These are phyloP conservation scores for Enteromius unitaeniatus DNA, from an alignment of 2,797 vertebrate genomes.

Conservation along the genomic window DNA sequence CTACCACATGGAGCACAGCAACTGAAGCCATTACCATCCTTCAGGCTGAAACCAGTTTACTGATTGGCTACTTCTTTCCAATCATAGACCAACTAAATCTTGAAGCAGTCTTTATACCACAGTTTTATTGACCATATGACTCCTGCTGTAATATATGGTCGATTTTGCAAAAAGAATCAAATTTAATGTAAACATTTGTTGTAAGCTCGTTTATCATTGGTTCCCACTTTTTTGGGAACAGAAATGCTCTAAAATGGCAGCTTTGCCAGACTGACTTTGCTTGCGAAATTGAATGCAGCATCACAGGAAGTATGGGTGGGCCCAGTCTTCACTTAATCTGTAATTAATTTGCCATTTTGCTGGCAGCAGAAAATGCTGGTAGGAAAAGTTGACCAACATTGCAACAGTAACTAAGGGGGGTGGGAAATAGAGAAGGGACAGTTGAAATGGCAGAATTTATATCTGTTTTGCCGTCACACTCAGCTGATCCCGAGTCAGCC, in stretches of 20 bases:
- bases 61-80: not conserved
- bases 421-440: not conserved
- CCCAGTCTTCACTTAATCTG: slow-evolving; percentile 1
- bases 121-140: not conserved
- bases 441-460: not conserved
- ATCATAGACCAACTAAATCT: not conserved
- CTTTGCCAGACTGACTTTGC: no score
- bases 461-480: no score
- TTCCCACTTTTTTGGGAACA: no score
- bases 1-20: not conserved
- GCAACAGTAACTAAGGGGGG: not conserved
- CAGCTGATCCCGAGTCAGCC: no score
- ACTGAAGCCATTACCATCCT: not conserved
- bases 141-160: not conserved
- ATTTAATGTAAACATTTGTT: not conserved
- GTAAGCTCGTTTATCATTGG: no score
- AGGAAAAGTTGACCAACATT: slow-evolving; percentile 1
- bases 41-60: not conserved
- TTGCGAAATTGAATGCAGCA: no score
- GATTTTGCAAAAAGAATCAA: not conserved
- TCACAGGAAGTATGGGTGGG: no score
- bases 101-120: not conserved
- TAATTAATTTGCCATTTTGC: slow-evolving; percentile 1
- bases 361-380: slow-evolving; percentile 2
- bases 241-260: no score